Evolutionary conservation across 53 echinoderm and acorn worm genomes (phyloP).

Genomic region (Crossaster papposus): DNA sequence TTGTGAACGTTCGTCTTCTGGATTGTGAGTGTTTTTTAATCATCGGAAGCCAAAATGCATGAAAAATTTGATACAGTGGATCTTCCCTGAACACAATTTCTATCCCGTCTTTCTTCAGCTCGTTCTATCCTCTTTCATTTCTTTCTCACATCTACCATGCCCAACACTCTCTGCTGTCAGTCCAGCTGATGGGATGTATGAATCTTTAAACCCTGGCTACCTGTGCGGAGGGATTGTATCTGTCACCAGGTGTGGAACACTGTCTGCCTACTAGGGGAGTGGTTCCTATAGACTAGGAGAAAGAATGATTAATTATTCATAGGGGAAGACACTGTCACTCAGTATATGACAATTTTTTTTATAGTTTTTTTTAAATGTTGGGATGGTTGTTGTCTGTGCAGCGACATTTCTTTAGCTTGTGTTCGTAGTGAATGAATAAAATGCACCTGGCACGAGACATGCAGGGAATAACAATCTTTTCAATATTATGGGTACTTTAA

Average conservation of each 20-base stretch:
- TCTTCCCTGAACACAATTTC: background rate
- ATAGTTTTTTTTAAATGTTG: background rate
- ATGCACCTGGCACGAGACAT: background rate
- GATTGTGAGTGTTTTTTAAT: background rate
- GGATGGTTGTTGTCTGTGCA: background rate
- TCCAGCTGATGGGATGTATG: conserved; percentile 34
- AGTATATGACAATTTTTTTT: background rate
- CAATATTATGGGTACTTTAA: background rate
- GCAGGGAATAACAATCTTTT: background rate
- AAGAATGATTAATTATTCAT: conserved; percentile 31
- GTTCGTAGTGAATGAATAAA: background rate
- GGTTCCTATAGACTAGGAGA: background rate
- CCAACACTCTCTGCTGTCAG: conserved; percentile 27
- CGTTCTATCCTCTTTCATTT: background rate
- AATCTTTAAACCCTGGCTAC: conserved; percentile 53
- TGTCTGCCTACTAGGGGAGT: background rate
- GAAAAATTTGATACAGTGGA: background rate
- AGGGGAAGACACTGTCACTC: background rate
- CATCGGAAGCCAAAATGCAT: background rate
- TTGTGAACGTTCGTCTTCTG: background rate
- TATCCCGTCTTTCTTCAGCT: background rate
- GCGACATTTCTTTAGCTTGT: background rate
- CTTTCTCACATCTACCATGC: background rate
- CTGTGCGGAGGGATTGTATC: conserved; percentile 22
- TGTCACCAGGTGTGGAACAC: background rate